Base-by-base conservation (phyloP, 2,797 vertebrate genomes). In the Pelodytes ibericus region DNA sequence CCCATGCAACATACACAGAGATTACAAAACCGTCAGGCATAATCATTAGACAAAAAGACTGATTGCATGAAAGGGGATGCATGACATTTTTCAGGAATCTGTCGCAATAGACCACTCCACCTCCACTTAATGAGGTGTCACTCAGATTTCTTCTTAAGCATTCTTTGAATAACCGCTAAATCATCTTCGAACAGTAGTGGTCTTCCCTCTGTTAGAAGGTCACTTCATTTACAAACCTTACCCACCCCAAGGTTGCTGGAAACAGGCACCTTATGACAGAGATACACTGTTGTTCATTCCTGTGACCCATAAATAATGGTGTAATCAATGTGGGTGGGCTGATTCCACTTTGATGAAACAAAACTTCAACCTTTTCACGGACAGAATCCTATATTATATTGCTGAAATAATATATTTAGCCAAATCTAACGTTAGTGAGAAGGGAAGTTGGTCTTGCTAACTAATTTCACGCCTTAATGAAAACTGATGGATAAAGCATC, bases 161-260 rank as follows among this genome's bases (percentile, higher is more conserved):
- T 78, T 78, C 69, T 30, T 78, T 18, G 49, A n/a, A 72, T 78
- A 72, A 47, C 53, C 62, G 24, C 62, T 72, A 56, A 72, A 78
- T 78, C 75, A 72, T 49, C 62, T 31, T 49, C 51, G 73, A 20
- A 11, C 60, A 39, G 60, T 36, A 67, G 36, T 36, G 75, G 68
- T 53, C 59, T n/a, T 72, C 47, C 75, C 51, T 25, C 57, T 33
- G 69, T 51, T 53, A 41, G 25, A 16, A 51, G 11, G 58, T 68
- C 25, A 15, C 73, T 61, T 41, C 73, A 51, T 49, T 68, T 29
- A 62, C 29, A 70, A 41, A 15, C 7, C 27, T 30, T n/a, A 30
- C 58, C 51, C 57, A 36, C 30, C 11, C 64, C 18, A 64, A 29
- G 47, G 22, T 25, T 57, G 4, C 8, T 68, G 58, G 25, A 27